These are phyloP conservation scores for Pontoporia blainvillei DNA, from an alignment of 2,113 vertebrate genomes.

Conservation along the genomic window DNA sequence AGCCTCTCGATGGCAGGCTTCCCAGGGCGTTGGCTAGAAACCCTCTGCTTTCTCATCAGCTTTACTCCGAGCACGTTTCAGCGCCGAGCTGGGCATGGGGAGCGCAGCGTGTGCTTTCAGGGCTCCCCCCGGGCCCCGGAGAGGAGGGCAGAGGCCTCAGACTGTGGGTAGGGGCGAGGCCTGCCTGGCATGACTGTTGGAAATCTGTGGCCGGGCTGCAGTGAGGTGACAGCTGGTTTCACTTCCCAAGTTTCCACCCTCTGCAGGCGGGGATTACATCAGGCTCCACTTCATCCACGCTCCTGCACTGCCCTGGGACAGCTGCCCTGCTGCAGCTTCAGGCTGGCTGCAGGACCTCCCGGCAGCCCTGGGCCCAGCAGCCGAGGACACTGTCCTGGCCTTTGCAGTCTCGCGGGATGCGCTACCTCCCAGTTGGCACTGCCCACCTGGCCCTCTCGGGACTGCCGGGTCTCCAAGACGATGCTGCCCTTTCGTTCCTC, in stretches of 20 bases:
- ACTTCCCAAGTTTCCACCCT: constrained; percentile 39
- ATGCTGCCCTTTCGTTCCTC: not conserved
- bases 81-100: not conserved
- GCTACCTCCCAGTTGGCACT: not conserved
- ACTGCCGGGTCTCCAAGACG: not conserved
- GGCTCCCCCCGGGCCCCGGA: not conserved
- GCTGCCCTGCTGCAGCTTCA: not conserved
- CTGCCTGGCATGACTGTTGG: not conserved
- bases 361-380: not conserved
- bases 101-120: not conserved
- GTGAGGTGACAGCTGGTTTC: not conserved
- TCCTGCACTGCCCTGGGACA: not conserved
- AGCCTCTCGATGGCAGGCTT: constrained; percentile 4
- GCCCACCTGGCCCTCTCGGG: not conserved
- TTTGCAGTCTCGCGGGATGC: not conserved
- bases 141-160: not conserved
- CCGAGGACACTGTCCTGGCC: not conserved
- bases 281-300: not conserved
- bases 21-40: constrained; percentile 42
- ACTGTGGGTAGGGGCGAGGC: not conserved
- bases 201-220: not conserved
- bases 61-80: not conserved
- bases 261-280: constrained; percentile 46
- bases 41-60: constrained; percentile 25
- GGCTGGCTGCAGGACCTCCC: not conserved